Base-by-base conservation (phyloP, 2,888 invertebrate genomes). In the Eucera pruinosa region DNA sequence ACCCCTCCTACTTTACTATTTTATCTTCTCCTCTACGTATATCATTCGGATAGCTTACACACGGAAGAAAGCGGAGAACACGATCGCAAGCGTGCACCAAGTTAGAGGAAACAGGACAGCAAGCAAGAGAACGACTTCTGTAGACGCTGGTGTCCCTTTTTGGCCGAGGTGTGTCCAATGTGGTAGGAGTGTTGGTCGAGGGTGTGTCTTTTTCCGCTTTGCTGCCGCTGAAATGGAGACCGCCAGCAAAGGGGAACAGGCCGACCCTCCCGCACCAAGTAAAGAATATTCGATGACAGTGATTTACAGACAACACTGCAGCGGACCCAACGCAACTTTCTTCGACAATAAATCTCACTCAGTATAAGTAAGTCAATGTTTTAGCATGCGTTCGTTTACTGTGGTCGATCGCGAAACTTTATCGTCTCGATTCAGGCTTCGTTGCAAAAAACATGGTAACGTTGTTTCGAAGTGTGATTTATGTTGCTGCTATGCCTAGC, bases 201-300 rank as follows among this genome's bases (percentile, higher is more conserved):
- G 93, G 93, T 94, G 91, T 94, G 94, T 94, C 94, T 94, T 94
- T 94, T 94, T 94, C 94, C 94, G 94, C 94, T 94, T 94, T 94
- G 94, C 94, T 94, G 94, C 94, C 94, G 94, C 90, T 93, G 87
- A 86, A 87, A 91, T 91, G 85, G 88, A 92, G 91, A 88, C 89
- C 93, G 94, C 93, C 94, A 94, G 94, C 93, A 94, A 93, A 94
- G 94, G 93, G 94, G 93, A 94, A 94, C 93, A 94, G 94, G 94
- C 94, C 90, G 90, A 90, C 86, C 86, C 90, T 90, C 84, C 81
- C 87, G 86, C 88, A 87, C 86, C 76, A 80, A 76, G 52, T 78
- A 73, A 82, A 85, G 83, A 80, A 83, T 81, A 75, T 74, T 76
- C 70, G 57, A 72, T 18, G 71, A 81, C 78, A 73, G 62, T 74